Evolutionary conservation across 2,888 invertebrate genomes (phyloP).

Genomic region (Xestia ashworthii): DNA sequence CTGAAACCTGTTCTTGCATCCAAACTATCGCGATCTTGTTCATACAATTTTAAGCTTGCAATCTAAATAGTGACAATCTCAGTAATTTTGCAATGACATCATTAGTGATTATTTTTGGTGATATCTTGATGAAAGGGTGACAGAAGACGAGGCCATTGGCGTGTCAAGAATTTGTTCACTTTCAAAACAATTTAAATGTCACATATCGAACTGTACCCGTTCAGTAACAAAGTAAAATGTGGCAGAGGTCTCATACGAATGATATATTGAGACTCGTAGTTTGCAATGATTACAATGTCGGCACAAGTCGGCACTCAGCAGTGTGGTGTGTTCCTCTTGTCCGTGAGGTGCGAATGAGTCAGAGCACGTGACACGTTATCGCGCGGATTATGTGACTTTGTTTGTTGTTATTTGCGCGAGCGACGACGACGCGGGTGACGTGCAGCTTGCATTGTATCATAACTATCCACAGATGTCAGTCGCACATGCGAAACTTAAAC

Average conservation of each 20-base stretch:
- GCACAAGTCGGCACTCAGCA: slow-evolving; percentile 3
- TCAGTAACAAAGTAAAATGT: no score
- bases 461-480: not conserved
- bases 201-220: not conserved
- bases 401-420: slow-evolving; percentile 26
- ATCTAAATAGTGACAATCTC: not conserved
- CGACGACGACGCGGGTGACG: slow-evolving; percentile 1
- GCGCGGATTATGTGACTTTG: slow-evolving; percentile 32
- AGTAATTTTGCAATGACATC: not conserved
- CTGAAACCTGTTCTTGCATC: slow-evolving; percentile 23
- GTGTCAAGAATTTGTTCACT: not conserved
- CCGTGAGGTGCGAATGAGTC: slow-evolving; percentile 14
- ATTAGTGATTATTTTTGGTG: not conserved
- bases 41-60: not conserved
- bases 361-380: slow-evolving; percentile 34
- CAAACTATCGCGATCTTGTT: not conserved
- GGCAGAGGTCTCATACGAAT: not conserved
- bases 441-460: slow-evolving; percentile 1
- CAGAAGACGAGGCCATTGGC: no score
- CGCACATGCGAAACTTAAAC: not conserved
- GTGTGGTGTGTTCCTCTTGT: not conserved
- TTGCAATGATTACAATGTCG: slow-evolving; percentile 7
- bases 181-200: not conserved
- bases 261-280: not conserved
- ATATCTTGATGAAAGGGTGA: not conserved